Percentiles rank a stretch among this genome's conserved stretches.
Conservation (phyloP, 2,888 invertebrate genomes). For the Ditula angustiorana region DNA sequence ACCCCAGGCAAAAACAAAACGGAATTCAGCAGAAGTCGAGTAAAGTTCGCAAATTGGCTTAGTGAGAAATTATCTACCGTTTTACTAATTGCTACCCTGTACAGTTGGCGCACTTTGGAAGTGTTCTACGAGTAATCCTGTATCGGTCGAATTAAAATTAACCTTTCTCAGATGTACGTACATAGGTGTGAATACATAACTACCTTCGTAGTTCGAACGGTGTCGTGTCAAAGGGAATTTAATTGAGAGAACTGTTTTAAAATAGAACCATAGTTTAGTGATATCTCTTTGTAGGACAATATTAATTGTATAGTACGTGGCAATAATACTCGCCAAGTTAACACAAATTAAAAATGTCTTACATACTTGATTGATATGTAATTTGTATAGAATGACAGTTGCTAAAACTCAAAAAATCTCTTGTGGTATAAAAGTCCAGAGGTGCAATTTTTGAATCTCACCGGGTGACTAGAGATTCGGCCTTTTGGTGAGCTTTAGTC, state of each 20-base stretch:
- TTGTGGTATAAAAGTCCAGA: too few species aligned
- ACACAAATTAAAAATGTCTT: too few species aligned
- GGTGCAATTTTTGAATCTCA: too few species aligned
- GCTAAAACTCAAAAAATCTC: too few species aligned
- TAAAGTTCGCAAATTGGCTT: constrained; percentile 12
- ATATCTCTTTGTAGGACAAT: constrained; percentile 26
- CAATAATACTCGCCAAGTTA: too few species aligned
- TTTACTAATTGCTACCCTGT: constrained; percentile 32
- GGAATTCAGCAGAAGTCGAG: background rate
- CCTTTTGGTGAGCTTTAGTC: too few species aligned
- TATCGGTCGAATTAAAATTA: constrained; percentile 57
- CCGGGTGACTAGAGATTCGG: too few species aligned
- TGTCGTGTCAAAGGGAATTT: constrained; percentile 21
- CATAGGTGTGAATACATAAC: constrained; percentile 28
- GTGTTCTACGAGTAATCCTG: constrained; percentile 47
- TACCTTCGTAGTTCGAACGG: constrained; percentile 4
- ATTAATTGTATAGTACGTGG: too few species aligned
- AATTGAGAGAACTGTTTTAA: constrained; percentile 28
- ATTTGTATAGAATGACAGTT: too few species aligned
- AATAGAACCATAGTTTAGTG: constrained; percentile 30
- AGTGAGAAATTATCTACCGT: constrained; percentile 31
- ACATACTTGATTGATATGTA: too few species aligned
- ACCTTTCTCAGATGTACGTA: constrained; percentile 20
- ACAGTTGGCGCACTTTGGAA: constrained; percentile 20
- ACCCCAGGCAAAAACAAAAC: background rate